These are phyloP conservation scores for Chelon labrosus DNA, from an alignment of 2,797 vertebrate genomes.

Conservation along the genomic window DNA sequence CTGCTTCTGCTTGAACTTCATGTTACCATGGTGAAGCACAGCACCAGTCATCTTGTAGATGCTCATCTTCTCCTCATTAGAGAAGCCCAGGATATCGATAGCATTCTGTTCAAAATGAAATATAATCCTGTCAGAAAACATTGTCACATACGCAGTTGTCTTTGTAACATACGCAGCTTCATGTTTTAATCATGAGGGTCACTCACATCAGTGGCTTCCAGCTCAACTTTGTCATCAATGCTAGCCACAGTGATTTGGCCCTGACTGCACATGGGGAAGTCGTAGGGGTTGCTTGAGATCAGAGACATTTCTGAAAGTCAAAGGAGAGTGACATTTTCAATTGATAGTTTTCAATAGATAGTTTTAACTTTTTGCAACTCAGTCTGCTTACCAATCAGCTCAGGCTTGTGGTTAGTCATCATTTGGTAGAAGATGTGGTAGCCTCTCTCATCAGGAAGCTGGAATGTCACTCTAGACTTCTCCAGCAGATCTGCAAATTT, in stretches of 20 bases:
- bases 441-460: constrained; percentile 90
- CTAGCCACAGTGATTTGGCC: constrained; percentile 91
- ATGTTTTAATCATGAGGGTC: background rate
- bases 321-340: background rate
- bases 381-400: constrained; percentile 84
- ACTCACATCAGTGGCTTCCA: constrained; percentile 92
- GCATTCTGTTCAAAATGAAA: constrained; percentile 78
- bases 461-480: constrained; percentile 91
- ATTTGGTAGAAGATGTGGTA: constrained; percentile 94
- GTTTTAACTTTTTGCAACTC: background rate
- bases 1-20: constrained; percentile 93
- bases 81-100: constrained; percentile 90
- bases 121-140: background rate
- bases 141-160: background rate
- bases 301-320: constrained; percentile 86
- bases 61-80: constrained; percentile 83
- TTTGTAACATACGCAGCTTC: background rate
- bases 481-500: constrained; percentile 87
- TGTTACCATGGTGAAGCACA: constrained; percentile 89
- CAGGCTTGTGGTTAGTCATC: constrained; percentile 90
- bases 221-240: constrained; percentile 91
- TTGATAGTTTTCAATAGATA: no score
- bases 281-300: constrained; percentile 92
- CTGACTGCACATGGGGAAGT: constrained; percentile 89
- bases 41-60: constrained; percentile 91